Evolutionary conservation across 2,888 invertebrate species (phyloP).

Genomic region (Orthosia gothica): DNA sequence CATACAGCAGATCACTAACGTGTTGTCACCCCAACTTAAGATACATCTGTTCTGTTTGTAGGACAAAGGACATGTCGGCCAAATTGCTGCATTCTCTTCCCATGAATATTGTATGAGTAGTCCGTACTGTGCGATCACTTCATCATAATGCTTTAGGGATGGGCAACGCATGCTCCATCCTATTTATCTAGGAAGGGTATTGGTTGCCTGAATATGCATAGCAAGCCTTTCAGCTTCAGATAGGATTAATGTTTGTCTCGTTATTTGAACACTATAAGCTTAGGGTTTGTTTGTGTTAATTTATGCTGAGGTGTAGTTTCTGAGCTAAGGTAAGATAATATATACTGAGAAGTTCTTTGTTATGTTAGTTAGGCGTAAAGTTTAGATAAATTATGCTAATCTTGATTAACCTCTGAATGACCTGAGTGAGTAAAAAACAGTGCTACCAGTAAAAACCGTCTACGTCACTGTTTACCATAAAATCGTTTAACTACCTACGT

Average conservation of each 20-base stretch:
- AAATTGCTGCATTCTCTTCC: too few relatives aligned
- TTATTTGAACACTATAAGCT: slow-evolving; percentile 67
- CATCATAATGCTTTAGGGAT: too few relatives aligned
- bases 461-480: background rate
- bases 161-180: too few relatives aligned
- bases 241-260: slow-evolving; percentile 68
- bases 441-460: background rate
- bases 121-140: too few relatives aligned
- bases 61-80: too few relatives aligned
- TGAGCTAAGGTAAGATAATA: slow-evolving; percentile 3
- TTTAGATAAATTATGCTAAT: background rate
- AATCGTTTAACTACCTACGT: background rate
- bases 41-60: too few relatives aligned
- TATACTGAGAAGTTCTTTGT: slow-evolving; percentile 6
- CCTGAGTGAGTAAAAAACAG: background rate
- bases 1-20: slow-evolving; percentile 65
- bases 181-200: too few relatives aligned
- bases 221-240: slow-evolving; percentile 62
- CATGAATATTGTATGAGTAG: too few relatives aligned
- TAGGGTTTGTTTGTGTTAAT: slow-evolving; percentile 51
- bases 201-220: slow-evolving; percentile 77
- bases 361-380: background rate
- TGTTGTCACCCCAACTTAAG: slow-evolving; percentile 73
- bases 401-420: background rate
- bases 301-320: slow-evolving; percentile 48